phyloP scores from a whole-genome alignment of 2,113 vertebrate genomes.

The Gymnocephalus cernua region DNA sequence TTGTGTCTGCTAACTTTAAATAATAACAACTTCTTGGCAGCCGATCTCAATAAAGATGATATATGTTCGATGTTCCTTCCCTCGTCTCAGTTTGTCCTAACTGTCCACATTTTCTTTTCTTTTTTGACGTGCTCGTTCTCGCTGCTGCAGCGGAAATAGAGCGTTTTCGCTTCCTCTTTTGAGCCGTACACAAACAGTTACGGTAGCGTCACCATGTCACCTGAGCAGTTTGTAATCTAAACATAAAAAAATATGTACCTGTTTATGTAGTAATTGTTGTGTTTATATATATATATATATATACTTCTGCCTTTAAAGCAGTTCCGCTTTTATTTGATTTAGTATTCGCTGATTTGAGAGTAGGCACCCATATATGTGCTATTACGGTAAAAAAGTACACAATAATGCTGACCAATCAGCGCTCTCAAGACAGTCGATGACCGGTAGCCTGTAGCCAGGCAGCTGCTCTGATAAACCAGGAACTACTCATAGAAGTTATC shows the following conservation, averaged over 20 bases:
- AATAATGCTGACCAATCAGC: slow-evolving; percentile 48
- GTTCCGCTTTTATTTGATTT: neutral
- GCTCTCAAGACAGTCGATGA: neutral
- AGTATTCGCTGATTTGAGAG: neutral
- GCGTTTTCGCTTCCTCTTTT: slow-evolving; percentile 60
- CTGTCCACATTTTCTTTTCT: slow-evolving; percentile 75
- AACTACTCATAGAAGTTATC: no score
- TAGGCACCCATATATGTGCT: fast-evolving
- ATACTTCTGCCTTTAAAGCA: no score
- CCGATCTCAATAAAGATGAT: neutral
- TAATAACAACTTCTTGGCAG: neutral
- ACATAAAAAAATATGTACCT: neutral
- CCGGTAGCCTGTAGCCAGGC: neutral
- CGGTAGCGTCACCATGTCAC: slow-evolving; percentile 46
- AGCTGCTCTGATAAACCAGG: neutral
- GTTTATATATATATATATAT: neutral
- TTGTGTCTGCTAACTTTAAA: neutral
- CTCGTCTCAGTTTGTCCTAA: slow-evolving; percentile 54
- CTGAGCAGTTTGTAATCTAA: neutral
- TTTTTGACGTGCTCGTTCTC: slow-evolving; percentile 62
- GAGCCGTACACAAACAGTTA: slow-evolving; percentile 23
- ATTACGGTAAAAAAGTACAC: slow-evolving; percentile 67
- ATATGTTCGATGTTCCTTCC: neutral
- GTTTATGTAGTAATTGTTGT: neutral
- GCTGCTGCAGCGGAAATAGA: slow-evolving; percentile 81